Evolutionary conservation across 2,797 vertebrate genomes (phyloP).

Genomic region (Geotrypetes seraphini): DNA sequence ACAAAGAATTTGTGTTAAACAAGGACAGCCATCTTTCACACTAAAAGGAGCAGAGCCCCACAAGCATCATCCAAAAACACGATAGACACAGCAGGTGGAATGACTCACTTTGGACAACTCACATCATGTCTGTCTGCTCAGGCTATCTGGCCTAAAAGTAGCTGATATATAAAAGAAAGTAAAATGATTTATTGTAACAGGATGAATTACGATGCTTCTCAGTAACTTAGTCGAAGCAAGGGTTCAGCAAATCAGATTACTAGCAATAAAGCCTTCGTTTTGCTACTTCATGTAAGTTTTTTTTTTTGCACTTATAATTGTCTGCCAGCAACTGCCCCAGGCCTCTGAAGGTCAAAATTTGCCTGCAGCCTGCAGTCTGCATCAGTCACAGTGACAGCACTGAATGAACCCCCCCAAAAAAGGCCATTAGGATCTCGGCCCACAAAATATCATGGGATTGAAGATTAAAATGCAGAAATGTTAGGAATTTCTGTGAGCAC

Average conservation of each 20-base stretch:
- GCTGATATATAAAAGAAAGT: slow-evolving; percentile 99
- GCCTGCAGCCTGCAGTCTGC: slow-evolving; percentile 72
- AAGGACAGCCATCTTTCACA: slow-evolving; percentile 91
- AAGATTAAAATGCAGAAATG: slow-evolving; percentile 76
- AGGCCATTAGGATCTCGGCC: slow-evolving; percentile 64
- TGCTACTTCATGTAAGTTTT: slow-evolving; percentile 40
- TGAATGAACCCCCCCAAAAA: slow-evolving; percentile 64
- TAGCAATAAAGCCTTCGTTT: slow-evolving; percentile 76
- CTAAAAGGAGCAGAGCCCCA: slow-evolving; percentile 73
- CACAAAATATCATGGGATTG: slow-evolving; percentile 64
- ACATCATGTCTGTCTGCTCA: slow-evolving; percentile 99
- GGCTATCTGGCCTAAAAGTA: slow-evolving; percentile 99
- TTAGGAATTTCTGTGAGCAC: slow-evolving; percentile 73
- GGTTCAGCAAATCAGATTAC: slow-evolving; percentile 91
- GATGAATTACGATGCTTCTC: slow-evolving; percentile 86
- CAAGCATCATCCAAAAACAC: slow-evolving; percentile 97
- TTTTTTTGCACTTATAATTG: slow-evolving; percentile 40
- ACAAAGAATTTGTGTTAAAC: slow-evolving; percentile 74
- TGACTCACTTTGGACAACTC: slow-evolving; percentile 98
- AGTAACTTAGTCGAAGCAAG: slow-evolving; percentile 96
- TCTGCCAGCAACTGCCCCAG: slow-evolving; percentile 58
- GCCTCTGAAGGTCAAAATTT: slow-evolving; percentile 71
- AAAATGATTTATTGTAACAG: slow-evolving; percentile 99
- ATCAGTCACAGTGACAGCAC: slow-evolving; percentile 85
- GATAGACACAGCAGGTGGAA: slow-evolving; percentile 97